Conservation (phyloP, 2,797 vertebrate genomes). For the Tympanoctomys barrerae region DNA sequence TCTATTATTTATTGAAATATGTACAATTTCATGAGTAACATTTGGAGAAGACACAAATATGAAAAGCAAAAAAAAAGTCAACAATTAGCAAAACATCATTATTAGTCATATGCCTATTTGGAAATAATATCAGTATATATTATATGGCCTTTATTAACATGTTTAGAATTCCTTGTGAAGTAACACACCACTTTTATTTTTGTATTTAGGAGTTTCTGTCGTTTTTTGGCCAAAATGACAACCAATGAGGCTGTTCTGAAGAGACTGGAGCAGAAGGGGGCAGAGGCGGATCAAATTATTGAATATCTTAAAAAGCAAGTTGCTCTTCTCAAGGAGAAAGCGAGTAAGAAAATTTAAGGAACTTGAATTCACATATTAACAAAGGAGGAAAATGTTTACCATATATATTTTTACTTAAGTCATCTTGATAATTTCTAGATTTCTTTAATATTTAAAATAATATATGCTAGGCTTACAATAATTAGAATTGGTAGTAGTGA, state of each 20-base stretch:
- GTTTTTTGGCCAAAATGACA: slow-evolving; percentile 94
- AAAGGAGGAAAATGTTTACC: background rate
- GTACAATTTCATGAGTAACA: too few species aligned
- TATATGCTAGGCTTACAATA: slow-evolving; percentile 33
- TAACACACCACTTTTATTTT: slow-evolving; percentile 54
- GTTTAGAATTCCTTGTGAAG: slow-evolving; percentile 18
- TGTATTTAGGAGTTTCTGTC: slow-evolving; percentile 91
- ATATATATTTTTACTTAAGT: slow-evolving; percentile 51
- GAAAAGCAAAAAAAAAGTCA: too few species aligned
- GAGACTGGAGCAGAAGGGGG: slow-evolving; percentile 96
- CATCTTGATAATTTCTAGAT: background rate
- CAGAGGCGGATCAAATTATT: slow-evolving; percentile 97
- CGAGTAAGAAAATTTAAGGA: slow-evolving; percentile 91
- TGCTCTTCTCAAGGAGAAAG: slow-evolving; percentile 97
- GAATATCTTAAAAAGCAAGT: slow-evolving; percentile 98
- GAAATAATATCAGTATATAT: too few species aligned
- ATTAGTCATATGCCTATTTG: too few species aligned
- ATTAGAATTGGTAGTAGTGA: slow-evolving; percentile 27
- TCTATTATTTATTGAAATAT: too few species aligned
- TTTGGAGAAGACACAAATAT: too few species aligned
- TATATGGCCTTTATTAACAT: too few species aligned
- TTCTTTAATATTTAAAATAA: slow-evolving; percentile 29
- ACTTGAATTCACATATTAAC: slow-evolving; percentile 8
- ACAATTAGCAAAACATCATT: too few species aligned
- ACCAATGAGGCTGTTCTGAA: slow-evolving; percentile 91